Base-by-base conservation (phyloP, 1,140 invertebrate genomes). In the Plectus sambesii region DNA sequence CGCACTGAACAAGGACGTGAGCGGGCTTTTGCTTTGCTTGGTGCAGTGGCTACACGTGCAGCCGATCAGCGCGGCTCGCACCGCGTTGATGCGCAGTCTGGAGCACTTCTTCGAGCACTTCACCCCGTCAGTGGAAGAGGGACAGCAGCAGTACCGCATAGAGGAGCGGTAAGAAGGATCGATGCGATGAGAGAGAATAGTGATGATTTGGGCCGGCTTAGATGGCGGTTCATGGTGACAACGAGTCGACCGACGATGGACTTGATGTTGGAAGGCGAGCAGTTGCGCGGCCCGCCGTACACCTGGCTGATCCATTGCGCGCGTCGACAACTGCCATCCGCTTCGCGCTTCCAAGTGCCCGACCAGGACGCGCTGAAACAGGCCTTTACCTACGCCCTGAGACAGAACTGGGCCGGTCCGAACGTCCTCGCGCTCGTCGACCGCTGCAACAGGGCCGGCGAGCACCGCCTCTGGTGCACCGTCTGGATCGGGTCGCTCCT, bases 401-500 rank as follows among this genome's bases (percentile, higher is more conserved):
- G 60, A 39, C 56, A 58, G 46, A 35, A 58, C 27, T 58, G 56
- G 56, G 56, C 56, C 20, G 60, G 59, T 54, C 56, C 56, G 8
- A 46, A 60, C 33, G 56, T 58, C 23, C 40, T 58, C 29, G 53
- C 55, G 20, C 55, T 48, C 41, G 43, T 58, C 25, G 44, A 58
- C 17, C 56, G 56, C 5, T 55, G 57, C 56, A 58, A 56, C 25
- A 50, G 49, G 15, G n/a, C n/a, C n/a, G n/a, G n/a, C n/a, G n/a
- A 53, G 30, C 53, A 53, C 17, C 12, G 2, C 17, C 22, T 9
- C 17, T 53, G 51, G 51, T 20, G 19, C 19, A 52, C 25, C 19
- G 48, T 36, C 42, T 58, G 56, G 56, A 35, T 58, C 29, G 23
- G 12, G n/a, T 58, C 59, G 39, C 55, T 60, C 42, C 15, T 51